phyloP scores from a whole-genome alignment of 2,797 vertebrate species.

The Melanotaenia trifasciata region DNA sequence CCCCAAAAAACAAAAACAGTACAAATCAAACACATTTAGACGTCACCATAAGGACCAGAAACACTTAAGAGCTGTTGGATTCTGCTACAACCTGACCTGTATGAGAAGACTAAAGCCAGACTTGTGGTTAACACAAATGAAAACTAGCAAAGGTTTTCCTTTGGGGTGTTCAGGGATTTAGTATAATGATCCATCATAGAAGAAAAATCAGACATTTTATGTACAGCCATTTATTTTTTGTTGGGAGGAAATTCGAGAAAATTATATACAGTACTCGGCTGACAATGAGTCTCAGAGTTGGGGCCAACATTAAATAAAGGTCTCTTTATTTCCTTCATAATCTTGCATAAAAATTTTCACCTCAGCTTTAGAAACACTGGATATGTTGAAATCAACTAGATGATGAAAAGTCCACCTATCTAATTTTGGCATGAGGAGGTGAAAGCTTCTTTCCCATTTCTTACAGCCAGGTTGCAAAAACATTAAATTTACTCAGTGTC shows the following conservation, averaged over 20 bases:
- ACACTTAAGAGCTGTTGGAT: too few relatives aligned
- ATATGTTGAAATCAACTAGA: slow-evolving; percentile 8
- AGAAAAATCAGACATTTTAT: slow-evolving; percentile 32
- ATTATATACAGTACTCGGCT: slow-evolving; percentile 68
- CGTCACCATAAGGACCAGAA: too few relatives aligned
- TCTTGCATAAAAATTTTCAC: background rate
- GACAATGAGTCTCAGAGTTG: slow-evolving; percentile 27
- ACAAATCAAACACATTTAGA: too few relatives aligned
- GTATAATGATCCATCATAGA: too few relatives aligned
- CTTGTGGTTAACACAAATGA: too few relatives aligned
- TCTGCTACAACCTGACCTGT: too few relatives aligned
- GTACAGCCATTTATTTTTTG: slow-evolving; percentile 64
- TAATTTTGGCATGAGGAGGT: slow-evolving; percentile 30
- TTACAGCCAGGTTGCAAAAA: slow-evolving; percentile 4
- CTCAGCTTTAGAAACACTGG: slow-evolving; percentile 2
- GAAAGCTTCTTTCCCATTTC: slow-evolving; percentile 26
- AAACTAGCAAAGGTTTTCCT: too few relatives aligned
- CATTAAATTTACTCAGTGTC: background rate
- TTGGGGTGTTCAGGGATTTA: too few relatives aligned
- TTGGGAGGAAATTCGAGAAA: slow-evolving; percentile 63
- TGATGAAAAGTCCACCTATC: slow-evolving; percentile 13
- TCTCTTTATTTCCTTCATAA: slow-evolving; percentile 13
- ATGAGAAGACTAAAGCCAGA: too few relatives aligned
- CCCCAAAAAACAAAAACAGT: too few relatives aligned
- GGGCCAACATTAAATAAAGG: background rate